phyloP scores from a whole-genome alignment of 2,797 vertebrate species.

The Anguilla obscura region DNA sequence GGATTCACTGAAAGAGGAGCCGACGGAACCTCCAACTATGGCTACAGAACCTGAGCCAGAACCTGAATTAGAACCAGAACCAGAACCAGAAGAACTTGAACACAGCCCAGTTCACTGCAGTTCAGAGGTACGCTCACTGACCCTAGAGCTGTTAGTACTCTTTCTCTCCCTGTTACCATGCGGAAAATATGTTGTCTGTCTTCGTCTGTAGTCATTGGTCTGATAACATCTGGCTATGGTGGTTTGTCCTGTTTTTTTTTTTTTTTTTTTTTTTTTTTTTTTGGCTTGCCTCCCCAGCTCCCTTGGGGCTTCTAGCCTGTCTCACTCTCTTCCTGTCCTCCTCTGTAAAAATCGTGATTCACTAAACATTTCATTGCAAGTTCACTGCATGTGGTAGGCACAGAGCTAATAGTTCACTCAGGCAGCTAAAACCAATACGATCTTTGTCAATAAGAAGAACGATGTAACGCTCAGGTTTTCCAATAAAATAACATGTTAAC shows the following conservation, averaged over 20 bases:
- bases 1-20: slow-evolving; percentile 48
- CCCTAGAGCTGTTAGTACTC: too few species aligned
- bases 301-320: neutral
- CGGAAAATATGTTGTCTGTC: neutral
- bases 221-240: neutral
- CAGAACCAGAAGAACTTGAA: neutral
- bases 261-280: neutral
- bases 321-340: neutral
- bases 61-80: slow-evolving; percentile 26
- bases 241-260: neutral
- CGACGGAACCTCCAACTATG: slow-evolving; percentile 34
- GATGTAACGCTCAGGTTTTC: neutral
- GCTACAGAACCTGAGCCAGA: slow-evolving; percentile 39
- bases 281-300: neutral
- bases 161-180: neutral
- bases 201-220: slow-evolving; percentile 21
- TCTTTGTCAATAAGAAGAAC: neutral
- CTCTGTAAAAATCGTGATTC: slow-evolving; percentile 21
- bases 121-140: slow-evolving; percentile 55
- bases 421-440: neutral
- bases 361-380: neutral
- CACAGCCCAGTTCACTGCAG: slow-evolving; percentile 46
- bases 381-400: neutral
- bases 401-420: neutral
- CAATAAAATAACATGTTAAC: neutral